A percentile compares a stretch with the other conserved stretches of the same genome.
Conservation (phyloP, 2,113 vertebrate species). For the Pygoscelis antarcticus region DNA sequence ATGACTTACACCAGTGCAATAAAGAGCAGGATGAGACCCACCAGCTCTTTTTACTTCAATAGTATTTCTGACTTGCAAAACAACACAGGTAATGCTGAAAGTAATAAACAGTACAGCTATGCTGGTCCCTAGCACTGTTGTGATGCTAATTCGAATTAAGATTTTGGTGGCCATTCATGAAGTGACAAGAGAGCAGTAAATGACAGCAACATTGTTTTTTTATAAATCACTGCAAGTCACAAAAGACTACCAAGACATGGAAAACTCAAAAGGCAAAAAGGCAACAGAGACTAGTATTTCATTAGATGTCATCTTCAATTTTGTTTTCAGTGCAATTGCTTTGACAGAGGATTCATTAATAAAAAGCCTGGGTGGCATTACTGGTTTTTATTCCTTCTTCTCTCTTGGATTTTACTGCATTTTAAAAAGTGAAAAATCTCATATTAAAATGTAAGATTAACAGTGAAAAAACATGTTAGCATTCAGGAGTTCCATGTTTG, state of each 20-base stretch:
- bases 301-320: neutral
- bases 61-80: neutral
- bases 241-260: neutral
- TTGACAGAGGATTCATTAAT: neutral
- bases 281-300: neutral
- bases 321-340: neutral
- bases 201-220: neutral
- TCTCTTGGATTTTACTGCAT: neutral
- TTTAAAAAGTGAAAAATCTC: neutral
- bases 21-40: neutral
- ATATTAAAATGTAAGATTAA: neutral
- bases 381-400: neutral
- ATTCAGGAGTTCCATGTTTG: neutral
- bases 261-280: neutral
- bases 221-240: neutral
- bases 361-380: neutral
- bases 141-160: neutral
- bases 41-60: neutral
- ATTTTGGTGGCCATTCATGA: neutral
- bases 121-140: neutral
- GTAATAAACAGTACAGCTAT: neutral
- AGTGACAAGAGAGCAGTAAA: neutral
- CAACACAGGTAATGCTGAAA: neutral
- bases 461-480: neutral
- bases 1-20: neutral